A percentile compares a stretch with the other conserved stretches of the same genome.
phyloP scores from a whole-genome alignment of 2,888 invertebrate species.

The Osedax frankpressi region DNA sequence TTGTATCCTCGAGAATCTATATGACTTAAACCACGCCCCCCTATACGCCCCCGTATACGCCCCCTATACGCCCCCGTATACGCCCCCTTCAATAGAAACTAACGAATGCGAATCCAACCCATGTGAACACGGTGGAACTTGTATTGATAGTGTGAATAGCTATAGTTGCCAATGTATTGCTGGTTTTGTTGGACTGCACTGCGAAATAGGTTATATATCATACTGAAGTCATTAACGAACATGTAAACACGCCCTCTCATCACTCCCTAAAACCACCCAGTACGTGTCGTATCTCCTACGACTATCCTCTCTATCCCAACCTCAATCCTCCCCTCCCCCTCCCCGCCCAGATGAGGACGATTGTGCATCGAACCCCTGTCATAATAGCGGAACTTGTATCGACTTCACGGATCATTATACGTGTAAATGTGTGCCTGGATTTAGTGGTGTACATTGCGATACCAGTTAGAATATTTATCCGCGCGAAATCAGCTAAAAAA shows the following conservation, averaged over 20 bases:
- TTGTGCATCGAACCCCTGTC: slow-evolving; percentile 18
- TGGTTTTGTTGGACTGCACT: slow-evolving; percentile 16
- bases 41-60: too few species aligned
- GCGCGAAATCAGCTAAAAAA: not conserved
- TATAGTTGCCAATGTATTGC: slow-evolving; percentile 10
- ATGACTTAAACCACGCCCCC: too few species aligned
- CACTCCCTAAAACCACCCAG: too few species aligned
- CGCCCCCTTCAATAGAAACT: not conserved
- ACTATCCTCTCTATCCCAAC: too few species aligned
- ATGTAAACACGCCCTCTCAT: too few species aligned
- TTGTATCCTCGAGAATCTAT: too few species aligned
- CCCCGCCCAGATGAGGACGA: slow-evolving; percentile 15
- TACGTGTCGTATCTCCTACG: too few species aligned
- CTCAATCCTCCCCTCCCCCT: too few species aligned
- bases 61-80: too few species aligned
- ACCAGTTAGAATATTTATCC: not conserved
- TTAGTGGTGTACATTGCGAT: slow-evolving; percentile 8
- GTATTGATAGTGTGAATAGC: slow-evolving; percentile 13
- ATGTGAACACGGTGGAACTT: slow-evolving; percentile 16
- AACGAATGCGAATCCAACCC: slow-evolving; percentile 20
- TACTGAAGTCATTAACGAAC: slow-evolving; percentile 14
- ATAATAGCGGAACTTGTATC: slow-evolving; percentile 15
- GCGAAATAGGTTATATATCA: not conserved
- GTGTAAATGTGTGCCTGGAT: slow-evolving; percentile 20
- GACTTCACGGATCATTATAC: slow-evolving; percentile 15